These are phyloP conservation scores for Dufourea novaeangliae DNA, from an alignment of 1,140 invertebrate genomes.

Conservation along the genomic window DNA sequence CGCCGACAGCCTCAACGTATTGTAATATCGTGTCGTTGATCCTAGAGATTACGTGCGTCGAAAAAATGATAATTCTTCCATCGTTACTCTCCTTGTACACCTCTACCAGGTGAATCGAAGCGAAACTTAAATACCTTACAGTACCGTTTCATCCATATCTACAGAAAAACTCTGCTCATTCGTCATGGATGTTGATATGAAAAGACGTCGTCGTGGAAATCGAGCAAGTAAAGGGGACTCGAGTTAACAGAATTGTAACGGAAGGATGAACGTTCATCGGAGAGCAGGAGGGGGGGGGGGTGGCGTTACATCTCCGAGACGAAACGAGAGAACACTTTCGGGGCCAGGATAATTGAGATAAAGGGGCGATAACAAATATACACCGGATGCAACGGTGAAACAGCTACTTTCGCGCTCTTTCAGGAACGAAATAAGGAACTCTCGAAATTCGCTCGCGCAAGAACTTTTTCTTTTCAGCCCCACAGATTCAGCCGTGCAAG, in stretches of 20 bases:
- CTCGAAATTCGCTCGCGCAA: conserved; percentile 62
- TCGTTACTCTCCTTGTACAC: no score
- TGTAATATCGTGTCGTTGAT: not conserved
- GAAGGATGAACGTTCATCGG: not conserved
- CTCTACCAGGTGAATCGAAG: no score
- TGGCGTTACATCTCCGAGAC: not conserved
- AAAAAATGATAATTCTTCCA: no score
- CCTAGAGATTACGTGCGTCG: not conserved
- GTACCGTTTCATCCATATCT: no score
- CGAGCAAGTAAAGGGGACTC: not conserved
- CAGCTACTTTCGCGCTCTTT: conserved; percentile 56
- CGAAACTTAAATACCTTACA: no score
- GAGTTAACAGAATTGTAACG: conserved; percentile 8
- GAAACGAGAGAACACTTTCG: conserved; percentile 39
- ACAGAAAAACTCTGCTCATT: no score
- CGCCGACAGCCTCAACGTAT: not conserved
- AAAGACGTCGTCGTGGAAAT: no score
- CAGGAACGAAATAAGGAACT: conserved; percentile 57
- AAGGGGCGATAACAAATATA: conserved; percentile 56
- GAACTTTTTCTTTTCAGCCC: conserved; percentile 46
- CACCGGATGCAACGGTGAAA: conserved; percentile 33
- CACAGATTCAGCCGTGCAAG: conserved; percentile 11
- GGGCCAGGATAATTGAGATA: conserved; percentile 56
- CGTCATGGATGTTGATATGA: no score
- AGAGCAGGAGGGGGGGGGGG: no score